Conservation (phyloP, 2,113 vertebrate species). For the Microcebus murinus region DNA sequence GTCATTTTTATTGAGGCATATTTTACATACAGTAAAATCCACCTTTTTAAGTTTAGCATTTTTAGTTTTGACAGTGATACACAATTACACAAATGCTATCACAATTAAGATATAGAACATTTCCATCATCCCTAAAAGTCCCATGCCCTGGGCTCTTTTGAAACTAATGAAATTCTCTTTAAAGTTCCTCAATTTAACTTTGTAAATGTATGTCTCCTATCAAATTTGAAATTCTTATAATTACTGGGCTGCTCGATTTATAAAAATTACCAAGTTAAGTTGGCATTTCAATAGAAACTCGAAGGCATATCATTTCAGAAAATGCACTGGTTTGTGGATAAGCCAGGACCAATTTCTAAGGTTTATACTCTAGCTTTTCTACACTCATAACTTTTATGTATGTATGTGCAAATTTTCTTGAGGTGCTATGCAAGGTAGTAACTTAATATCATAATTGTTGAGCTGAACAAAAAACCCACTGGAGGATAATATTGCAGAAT, state of each 20-base stretch:
- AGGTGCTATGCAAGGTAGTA: constrained; percentile 53
- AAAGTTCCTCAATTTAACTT: constrained; percentile 49
- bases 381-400: not conserved
- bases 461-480: constrained; percentile 26
- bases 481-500: constrained; percentile 58
- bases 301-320: not conserved
- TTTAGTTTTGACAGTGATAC: constrained; percentile 14
- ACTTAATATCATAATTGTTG: constrained; percentile 57
- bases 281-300: constrained; percentile 53
- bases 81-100: not conserved
- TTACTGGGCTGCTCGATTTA: not conserved
- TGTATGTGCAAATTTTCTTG: constrained; percentile 54
- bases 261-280: constrained; percentile 38
- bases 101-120: not conserved
- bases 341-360: not conserved
- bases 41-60: constrained; percentile 38
- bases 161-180: constrained; percentile 51
- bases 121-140: not conserved
- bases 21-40: constrained; percentile 35
- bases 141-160: not conserved
- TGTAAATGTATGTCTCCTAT: not conserved
- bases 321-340: constrained; percentile 31
- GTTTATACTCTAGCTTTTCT: constrained; percentile 6
- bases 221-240: constrained; percentile 11
- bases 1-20: constrained; percentile 46